Evolutionary conservation across 53 echinoderm and acorn worm species (phyloP).

Genomic region (Zoroaster sp.): DNA sequence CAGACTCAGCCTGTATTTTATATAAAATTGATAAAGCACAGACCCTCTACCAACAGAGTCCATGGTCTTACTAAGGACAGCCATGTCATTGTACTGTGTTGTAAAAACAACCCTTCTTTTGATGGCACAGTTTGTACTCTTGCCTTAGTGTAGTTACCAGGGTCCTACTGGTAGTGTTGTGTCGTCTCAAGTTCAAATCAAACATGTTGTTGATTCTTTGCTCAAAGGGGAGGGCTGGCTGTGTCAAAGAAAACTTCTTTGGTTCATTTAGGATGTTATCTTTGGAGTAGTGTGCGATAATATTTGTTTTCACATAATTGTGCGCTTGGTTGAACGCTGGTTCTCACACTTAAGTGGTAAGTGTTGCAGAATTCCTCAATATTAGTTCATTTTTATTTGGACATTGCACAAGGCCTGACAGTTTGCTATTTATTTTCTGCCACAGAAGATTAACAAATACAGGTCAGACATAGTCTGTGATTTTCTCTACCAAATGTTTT

Average conservation of each 20-base stretch:
- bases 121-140: background rate
- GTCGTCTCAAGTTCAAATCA: background rate
- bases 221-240: background rate
- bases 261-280: background rate
- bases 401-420: too few species aligned
- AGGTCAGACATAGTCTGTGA: too few species aligned
- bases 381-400: background rate
- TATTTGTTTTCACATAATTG: background rate
- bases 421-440: too few species aligned
- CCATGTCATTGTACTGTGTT: background rate
- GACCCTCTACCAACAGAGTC: background rate
- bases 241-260: background rate
- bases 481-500: too few species aligned
- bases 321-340: background rate
- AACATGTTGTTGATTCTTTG: background rate
- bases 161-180: background rate
- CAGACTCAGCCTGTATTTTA: too few species aligned
- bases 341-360: background rate
- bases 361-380: background rate
- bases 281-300: background rate
- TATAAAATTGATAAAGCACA: background rate
- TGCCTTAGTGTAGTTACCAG: background rate
- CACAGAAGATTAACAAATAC: too few species aligned
- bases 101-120: background rate
- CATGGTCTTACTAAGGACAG: background rate